These are phyloP conservation scores for Glaucidium brasilianum DNA, from an alignment of 2,113 vertebrate genomes.

Conservation along the genomic window DNA sequence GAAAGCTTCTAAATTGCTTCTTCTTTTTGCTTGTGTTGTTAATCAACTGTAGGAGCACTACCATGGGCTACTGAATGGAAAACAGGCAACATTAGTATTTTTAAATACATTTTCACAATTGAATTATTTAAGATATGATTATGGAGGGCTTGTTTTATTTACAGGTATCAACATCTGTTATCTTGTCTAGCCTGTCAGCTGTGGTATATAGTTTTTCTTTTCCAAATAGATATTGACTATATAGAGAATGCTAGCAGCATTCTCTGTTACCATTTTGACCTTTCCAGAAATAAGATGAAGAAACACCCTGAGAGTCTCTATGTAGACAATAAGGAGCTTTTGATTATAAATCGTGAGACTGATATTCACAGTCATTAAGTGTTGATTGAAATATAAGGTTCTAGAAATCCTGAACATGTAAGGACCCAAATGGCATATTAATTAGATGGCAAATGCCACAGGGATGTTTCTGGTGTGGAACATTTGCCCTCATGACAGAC, in stretches of 20 bases:
- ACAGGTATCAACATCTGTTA: neutral
- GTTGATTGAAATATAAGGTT: neutral
- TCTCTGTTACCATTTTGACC: neutral
- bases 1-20: neutral
- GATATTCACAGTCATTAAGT: neutral
- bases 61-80: neutral
- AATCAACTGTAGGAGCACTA: neutral
- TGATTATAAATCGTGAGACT: neutral
- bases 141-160: neutral
- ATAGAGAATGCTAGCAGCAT: neutral
- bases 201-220: neutral
- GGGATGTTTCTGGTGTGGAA: neutral
- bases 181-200: neutral
- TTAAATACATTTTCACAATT: neutral
- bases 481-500: neutral
- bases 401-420: neutral
- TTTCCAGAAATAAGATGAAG: neutral
- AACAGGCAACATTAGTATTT: neutral
- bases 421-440: neutral
- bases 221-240: neutral
- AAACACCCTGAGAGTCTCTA: neutral
- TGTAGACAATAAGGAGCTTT: neutral
- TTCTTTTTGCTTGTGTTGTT: neutral
- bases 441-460: neutral
- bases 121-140: neutral